A percentile compares a stretch with the other conserved stretches of the same genome.
These are phyloP conservation scores for Pygathrix nemaeus DNA, from an alignment of 2,113 vertebrate genomes.

Conservation along the genomic window DNA sequence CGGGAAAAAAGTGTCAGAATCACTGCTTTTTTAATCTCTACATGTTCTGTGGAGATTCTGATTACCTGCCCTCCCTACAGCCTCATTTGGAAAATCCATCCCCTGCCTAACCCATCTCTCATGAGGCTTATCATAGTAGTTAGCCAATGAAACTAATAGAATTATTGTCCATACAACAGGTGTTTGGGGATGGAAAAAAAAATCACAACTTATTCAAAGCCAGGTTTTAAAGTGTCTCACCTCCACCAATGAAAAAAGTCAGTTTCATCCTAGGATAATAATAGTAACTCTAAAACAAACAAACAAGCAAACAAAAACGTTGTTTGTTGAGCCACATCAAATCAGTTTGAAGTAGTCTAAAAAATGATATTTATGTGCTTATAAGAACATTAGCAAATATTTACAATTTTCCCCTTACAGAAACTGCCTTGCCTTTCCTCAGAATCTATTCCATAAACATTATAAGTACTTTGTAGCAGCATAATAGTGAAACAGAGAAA, in stretches of 20 bases:
- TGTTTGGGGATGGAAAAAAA: neutral
- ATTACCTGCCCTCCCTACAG: neutral
- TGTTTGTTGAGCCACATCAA: neutral
- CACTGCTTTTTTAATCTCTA: neutral
- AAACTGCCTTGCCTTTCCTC: neutral
- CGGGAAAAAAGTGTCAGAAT: neutral
- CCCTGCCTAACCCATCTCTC: neutral
- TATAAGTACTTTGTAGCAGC: neutral
- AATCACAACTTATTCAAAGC: constrained; percentile 11
- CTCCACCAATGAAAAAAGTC: neutral
- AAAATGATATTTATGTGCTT: neutral
- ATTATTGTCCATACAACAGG: neutral
- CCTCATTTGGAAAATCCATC: neutral
- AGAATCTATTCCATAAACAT: neutral
- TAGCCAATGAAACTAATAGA: neutral
- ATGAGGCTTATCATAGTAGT: neutral
- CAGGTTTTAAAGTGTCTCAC: neutral
- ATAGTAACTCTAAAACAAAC: neutral
- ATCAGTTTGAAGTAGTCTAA: constrained; percentile 12
- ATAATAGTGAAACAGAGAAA: neutral
- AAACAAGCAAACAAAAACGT: neutral
- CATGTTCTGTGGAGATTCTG: neutral
- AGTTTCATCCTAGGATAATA: neutral
- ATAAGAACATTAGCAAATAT: neutral
- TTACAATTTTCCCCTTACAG: neutral